Evolutionary conservation across 2,888 invertebrate species (phyloP).

Genomic region (Cephus pulcher): DNA sequence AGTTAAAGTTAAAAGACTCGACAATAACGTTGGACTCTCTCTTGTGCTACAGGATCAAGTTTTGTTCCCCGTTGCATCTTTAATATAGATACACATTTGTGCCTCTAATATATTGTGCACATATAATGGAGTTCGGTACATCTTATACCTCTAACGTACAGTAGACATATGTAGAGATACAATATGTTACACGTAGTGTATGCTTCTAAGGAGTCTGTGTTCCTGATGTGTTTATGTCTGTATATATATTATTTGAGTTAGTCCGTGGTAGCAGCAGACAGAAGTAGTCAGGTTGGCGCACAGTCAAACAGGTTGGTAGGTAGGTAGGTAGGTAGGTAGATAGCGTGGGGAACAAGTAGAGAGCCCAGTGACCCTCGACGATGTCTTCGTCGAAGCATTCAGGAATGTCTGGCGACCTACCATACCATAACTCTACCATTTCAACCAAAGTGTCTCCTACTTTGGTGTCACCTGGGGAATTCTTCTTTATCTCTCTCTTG

Average conservation of each 20-base stretch:
- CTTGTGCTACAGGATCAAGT: not conserved
- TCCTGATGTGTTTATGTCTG: not conserved
- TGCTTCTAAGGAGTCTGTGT: not conserved
- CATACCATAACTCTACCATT: not conserved
- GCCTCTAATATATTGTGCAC: not conserved
- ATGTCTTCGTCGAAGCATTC: slow-evolving; percentile 28
- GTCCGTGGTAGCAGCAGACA: not conserved
- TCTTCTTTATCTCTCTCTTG: slow-evolving; percentile 8
- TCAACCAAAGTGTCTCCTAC: not conserved
- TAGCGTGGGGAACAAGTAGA: not conserved
- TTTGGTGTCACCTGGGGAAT: not conserved
- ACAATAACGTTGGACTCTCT: not conserved
- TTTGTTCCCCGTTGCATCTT: not conserved
- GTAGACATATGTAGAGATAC: slow-evolving; percentile 10
- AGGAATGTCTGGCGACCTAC: slow-evolving; percentile 26
- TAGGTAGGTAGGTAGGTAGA: not conserved
- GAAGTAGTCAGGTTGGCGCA: not conserved
- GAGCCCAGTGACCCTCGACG: slow-evolving; percentile 33
- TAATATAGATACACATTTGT: not conserved
- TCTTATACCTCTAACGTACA: not conserved
- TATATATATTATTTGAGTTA: not conserved
- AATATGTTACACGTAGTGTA: not conserved
- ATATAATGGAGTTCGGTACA: not conserved
- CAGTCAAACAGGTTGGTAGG: not conserved
- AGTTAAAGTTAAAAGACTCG: not conserved